Conservation (phyloP, 2,888 invertebrate genomes). For the Hoplodrina blanda region DNA sequence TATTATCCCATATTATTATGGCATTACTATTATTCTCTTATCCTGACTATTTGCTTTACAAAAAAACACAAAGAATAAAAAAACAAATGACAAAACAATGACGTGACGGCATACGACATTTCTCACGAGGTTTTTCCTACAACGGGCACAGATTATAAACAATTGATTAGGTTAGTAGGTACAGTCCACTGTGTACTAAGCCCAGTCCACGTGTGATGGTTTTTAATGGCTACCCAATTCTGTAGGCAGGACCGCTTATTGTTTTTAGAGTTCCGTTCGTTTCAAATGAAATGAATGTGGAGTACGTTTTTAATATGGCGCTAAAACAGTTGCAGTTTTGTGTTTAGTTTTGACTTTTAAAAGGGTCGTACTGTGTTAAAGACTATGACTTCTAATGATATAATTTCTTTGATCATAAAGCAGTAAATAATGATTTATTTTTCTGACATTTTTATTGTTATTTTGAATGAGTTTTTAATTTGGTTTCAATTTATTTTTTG, state of each 20-base stretch:
- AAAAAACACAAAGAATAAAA: constrained; percentile 7
- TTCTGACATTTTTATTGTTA: too few relatives aligned
- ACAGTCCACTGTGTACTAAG: constrained; percentile 33
- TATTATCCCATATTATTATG: too few relatives aligned
- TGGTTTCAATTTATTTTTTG: too few relatives aligned
- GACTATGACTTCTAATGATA: too few relatives aligned
- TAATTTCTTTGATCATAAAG: too few relatives aligned
- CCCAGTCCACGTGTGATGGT: constrained; percentile 41
- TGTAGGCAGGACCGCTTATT: constrained; percentile 30
- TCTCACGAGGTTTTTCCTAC: constrained; percentile 51
- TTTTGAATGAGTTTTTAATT: too few relatives aligned
- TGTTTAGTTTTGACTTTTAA: neutral
- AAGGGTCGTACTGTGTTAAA: too few relatives aligned
- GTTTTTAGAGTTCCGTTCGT: constrained; percentile 47
- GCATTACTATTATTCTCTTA: too few relatives aligned
- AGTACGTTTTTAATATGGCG: constrained; percentile 7
- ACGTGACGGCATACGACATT: constrained; percentile 38
- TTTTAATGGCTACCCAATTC: constrained; percentile 58
- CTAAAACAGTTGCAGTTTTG: constrained; percentile 3
- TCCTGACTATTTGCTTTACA: too few relatives aligned
- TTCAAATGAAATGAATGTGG: constrained; percentile 25
- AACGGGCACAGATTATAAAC: constrained; percentile 50
- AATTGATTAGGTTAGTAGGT: constrained; percentile 61
- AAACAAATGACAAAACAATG: constrained; percentile 37
- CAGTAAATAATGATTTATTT: too few relatives aligned